phyloP scores from a whole-genome alignment of 2,888 invertebrate genomes.

The Chymomyza fuscimana region DNA sequence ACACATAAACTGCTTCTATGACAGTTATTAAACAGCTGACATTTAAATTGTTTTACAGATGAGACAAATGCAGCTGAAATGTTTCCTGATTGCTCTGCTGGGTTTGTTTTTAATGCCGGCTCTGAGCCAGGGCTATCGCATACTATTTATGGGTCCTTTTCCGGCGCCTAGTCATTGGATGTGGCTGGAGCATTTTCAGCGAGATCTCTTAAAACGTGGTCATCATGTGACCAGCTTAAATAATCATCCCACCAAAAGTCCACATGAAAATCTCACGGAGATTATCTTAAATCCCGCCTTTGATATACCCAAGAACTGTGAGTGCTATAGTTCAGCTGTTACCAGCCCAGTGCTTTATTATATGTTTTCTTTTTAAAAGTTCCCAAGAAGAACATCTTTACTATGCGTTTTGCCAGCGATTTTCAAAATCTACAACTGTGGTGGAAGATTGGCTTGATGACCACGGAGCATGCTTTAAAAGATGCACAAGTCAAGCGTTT shows the following conservation, averaged over 20 bases:
- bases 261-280: conserved; percentile 79
- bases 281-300: conserved; percentile 77
- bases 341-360: neutral
- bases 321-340: conserved; percentile 40
- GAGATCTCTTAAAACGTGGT: conserved; percentile 76
- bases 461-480: conserved; percentile 75
- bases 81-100: conserved; percentile 37
- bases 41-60: conserved; percentile 26
- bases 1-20: conserved; percentile 16
- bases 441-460: conserved; percentile 74
- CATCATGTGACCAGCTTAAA: conserved; percentile 80
- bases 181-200: conserved; percentile 78
- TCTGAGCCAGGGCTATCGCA: conserved; percentile 55
- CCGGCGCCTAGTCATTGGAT: conserved; percentile 80
- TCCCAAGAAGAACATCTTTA: conserved; percentile 76
- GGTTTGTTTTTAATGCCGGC: conserved; percentile 31
- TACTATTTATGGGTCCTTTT: conserved; percentile 79
- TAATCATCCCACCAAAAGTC: conserved; percentile 76
- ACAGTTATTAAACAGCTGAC: conserved; percentile 38
- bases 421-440: conserved; percentile 76
- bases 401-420: conserved; percentile 76
- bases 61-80: conserved; percentile 43
- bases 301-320: conserved; percentile 77
- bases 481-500: conserved; percentile 69
- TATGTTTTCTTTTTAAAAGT: conserved; percentile 49